Evolutionary conservation across 2,797 vertebrate species (phyloP), one percentile per base, ranked within the genome.

Genomic region (Alfaro cultratus): DNA sequence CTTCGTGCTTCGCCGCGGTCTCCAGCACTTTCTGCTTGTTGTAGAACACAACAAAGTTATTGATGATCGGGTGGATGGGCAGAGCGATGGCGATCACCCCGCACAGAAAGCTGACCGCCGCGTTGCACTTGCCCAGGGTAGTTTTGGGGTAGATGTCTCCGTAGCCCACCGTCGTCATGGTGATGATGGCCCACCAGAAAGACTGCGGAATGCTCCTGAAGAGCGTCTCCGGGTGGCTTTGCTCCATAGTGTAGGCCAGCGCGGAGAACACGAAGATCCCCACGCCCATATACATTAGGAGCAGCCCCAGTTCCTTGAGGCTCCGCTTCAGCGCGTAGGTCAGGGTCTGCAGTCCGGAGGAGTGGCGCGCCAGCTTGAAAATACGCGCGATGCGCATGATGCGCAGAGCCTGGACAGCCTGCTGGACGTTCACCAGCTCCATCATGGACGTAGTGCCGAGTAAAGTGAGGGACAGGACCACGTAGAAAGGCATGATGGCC

Each of bases 171-270:
- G 98, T 99, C 60, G 98, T 99, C 98, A 99, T 99, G 89, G 98
- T 99, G 93, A 99, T 99, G 91, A 99, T 98, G 86, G 98, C 98
- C 98, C 98, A 99, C 98, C 98, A 99, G 91, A 99, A 99, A 1
- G 98, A 99, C 84, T 99, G 98, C 6, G 98, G 98, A 89, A 99
- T 99, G 95, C 98, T 99, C 92, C 96, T 97, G 90, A 99, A 99
- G 18, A 99, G 95, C 1, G 98, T 99, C 88, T 99, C 98, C 0
- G 98, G 97, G 85, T 99, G 98, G 77, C 97, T 97, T 88, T 99
- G 98, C 90, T 99, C 98, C 96, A 99, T 97, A 68, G 98, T 99
- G 90, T 99, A 99, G 79, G 95, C 98, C 74, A 99, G 94, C 16
- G 98, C 98, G 0, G 98, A 99, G 93, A 99, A 99, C 78, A 99